Percentiles rank a stretch among this genome's conserved stretches.
These are phyloP conservation scores for Thaleichthys pacificus DNA, from an alignment of 2,797 vertebrate genomes.

Conservation along the genomic window DNA sequence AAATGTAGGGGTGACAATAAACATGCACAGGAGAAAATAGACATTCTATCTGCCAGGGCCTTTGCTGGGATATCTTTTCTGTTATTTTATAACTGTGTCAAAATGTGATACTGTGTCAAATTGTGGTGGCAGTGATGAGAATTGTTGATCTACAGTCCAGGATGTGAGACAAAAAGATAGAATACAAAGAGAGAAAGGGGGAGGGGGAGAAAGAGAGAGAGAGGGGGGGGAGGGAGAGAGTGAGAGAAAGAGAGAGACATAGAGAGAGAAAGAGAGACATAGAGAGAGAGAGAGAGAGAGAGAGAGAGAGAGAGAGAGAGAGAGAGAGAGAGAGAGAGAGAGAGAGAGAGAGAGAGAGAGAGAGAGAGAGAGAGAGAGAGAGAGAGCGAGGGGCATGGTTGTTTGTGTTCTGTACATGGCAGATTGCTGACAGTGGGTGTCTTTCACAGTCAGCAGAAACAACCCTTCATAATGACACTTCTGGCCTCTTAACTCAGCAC, in stretches of 20 bases:
- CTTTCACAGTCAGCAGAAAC: conserved; percentile 67
- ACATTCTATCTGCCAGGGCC: not conserved
- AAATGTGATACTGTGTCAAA: too few relatives aligned
- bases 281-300: not conserved
- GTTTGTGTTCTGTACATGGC: conserved; percentile 54
- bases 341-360: not conserved
- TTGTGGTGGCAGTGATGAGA: too few relatives aligned
- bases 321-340: not conserved
- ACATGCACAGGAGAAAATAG: not conserved
- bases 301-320: not conserved
- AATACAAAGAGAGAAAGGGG: not conserved
- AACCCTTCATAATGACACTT: conserved; percentile 53
- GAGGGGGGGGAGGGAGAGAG: not conserved
- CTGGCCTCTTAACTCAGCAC: conserved; percentile 50
- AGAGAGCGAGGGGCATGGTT: conserved; percentile 45
- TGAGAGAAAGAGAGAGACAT: not conserved
- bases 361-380: not conserved
- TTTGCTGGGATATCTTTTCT: too few relatives aligned
- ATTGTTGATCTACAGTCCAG: too few relatives aligned
- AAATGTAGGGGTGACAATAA: too few relatives aligned
- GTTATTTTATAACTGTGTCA: too few relatives aligned
- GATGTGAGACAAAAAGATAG: too few relatives aligned
- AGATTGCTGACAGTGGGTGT: conserved; percentile 71
- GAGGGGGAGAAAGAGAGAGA: conserved; percentile 1
- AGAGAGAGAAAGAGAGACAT: not conserved